Evolutionary conservation across 2,888 invertebrate genomes (phyloP).

Genomic region (Deroplatys truncata): DNA sequence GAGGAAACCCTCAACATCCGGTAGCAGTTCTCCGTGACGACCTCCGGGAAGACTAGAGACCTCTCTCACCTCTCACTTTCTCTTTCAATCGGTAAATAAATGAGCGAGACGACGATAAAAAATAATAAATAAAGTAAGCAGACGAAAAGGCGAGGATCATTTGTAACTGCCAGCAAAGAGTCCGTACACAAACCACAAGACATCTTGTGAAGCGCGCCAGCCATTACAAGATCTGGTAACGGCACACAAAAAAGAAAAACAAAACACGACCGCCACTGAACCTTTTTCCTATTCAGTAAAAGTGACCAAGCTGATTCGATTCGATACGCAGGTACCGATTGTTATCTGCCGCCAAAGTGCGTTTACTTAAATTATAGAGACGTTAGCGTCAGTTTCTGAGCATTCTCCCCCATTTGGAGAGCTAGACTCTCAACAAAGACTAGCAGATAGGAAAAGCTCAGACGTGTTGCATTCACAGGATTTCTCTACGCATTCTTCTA

Average conservation of each 20-base stretch:
- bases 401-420: not conserved
- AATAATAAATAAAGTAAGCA: not conserved
- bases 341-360: not conserved
- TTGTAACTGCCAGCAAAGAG: constrained; percentile 6
- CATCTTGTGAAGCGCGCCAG: not conserved
- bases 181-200: not conserved
- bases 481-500: no score
- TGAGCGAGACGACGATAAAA: not conserved
- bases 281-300: not conserved
- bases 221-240: not conserved
- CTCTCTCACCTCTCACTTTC: not conserved
- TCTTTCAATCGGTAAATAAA: not conserved
- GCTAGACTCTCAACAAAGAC: not conserved
- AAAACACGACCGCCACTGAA: not conserved
- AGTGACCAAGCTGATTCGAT: not conserved
- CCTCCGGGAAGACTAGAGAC: not conserved
- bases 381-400: not conserved
- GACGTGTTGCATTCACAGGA: no score
- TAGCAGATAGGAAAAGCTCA: no score
- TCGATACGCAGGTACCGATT: not conserved
- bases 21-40: not conserved
- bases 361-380: not conserved
- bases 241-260: not conserved
- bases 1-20: not conserved
- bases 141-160: not conserved